Evolutionary conservation across 2,888 invertebrate genomes (phyloP), one percentile per base, ranked within the genome.

Genomic region (Agonopterix subpropinquella): DNA sequence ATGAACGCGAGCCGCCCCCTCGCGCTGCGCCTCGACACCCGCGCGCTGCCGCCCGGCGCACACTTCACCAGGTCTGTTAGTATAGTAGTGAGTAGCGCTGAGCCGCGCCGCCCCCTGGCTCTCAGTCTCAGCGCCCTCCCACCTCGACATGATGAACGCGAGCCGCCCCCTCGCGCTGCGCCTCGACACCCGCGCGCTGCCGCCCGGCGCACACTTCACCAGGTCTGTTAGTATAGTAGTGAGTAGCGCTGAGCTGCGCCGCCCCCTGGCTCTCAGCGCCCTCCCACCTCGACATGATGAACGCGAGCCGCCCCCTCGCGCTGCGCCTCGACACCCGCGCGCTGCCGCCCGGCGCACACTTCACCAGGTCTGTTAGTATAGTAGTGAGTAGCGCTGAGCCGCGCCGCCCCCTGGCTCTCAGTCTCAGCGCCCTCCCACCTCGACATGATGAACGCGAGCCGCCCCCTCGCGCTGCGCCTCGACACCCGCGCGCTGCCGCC

Each of bases 71-170:
- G n/a, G n/a, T n/a, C n/a, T n/a, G n/a, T n/a, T n/a, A n/a, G n/a
- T n/a, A n/a, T n/a, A n/a, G n/a, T n/a, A n/a, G n/a, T n/a, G n/a
- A n/a, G n/a, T n/a, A n/a, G 92, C 92, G 55, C 86, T 99, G 55
- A 83, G 91, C 4, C 92, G 95, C 68, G 91, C 91, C 54, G 94
- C 92, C 4, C 62, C 91, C 0, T 98, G 96, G 94, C 93, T 98
- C 45, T 90, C 92, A 49, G 91, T n/a, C n/a, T n/a, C n/a, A n/a
- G n/a, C 91, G 71, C 97, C 98, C 0, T 71, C 89, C 36, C 95
- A 95, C 82, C 89, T 99, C 56, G 95, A 97, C 76, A 80, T 98
- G 59, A 94, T 94, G 86, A 96, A 98, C 80, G 91, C 92, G 55
- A 74, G 92, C 35, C 90, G 98, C 45, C 87, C 92, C 28, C 92